Percentiles rank a stretch among this genome's conserved stretches.
These are phyloP conservation scores for Centrocercus urophasianus DNA, from an alignment of 2,113 vertebrate genomes.

Conservation along the genomic window DNA sequence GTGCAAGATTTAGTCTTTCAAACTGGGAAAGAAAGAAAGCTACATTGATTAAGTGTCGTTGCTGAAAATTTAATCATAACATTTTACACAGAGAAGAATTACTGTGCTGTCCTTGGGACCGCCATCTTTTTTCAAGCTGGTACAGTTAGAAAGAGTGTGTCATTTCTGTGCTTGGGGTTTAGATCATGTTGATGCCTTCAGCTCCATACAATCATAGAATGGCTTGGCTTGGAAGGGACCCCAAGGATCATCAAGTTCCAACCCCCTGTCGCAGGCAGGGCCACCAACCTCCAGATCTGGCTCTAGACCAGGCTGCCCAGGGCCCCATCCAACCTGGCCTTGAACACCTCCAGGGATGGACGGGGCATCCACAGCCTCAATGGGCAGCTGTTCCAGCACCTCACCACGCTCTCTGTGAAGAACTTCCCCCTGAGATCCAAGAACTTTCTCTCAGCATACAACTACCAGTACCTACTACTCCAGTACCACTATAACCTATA, in stretches of 20 bases:
- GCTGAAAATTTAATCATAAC: background rate
- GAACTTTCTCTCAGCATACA: too few species aligned
- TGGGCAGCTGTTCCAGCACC: too few species aligned
- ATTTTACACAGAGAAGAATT: background rate
- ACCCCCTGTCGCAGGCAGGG: too few species aligned
- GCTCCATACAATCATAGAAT: background rate
- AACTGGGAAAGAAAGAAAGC: constrained; percentile 80
- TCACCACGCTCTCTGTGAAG: too few species aligned
- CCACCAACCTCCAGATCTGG: too few species aligned
- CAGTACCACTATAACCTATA: background rate
- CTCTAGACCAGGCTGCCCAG: too few species aligned
- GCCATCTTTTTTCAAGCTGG: background rate
- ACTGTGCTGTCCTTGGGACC: background rate
- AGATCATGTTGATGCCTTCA: background rate
- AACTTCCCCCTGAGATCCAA: too few species aligned
- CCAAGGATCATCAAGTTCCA: too few species aligned
- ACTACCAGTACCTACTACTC: background rate
- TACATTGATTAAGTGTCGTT: constrained; percentile 18
- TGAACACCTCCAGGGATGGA: too few species aligned
- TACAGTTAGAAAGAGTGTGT: background rate
- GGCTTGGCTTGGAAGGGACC: too few species aligned
- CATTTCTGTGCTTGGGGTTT: background rate
- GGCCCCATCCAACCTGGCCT: too few species aligned
- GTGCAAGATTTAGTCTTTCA: constrained; percentile 88
- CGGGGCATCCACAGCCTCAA: too few species aligned